Base-by-base conservation (phyloP, 2,888 invertebrate genomes). In the Catocala sponsa region DNA sequence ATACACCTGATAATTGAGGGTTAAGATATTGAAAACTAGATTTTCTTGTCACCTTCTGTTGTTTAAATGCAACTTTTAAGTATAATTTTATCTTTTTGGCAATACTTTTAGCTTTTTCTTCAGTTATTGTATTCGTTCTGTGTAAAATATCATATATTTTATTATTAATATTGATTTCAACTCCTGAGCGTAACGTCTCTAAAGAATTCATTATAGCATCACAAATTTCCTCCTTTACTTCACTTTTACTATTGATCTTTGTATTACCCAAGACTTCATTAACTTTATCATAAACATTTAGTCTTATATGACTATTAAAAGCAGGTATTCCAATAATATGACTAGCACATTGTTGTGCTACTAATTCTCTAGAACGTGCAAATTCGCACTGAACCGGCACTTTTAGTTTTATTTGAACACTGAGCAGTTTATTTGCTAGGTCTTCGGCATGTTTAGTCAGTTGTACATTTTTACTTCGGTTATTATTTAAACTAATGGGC, bases 361-460 rank as follows among this genome's bases (percentile, higher is more conserved):
- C 35, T 9, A 38, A 38, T 38, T 38, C 35, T 38, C 35, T 38
- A 7, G 35, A 38, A 9, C 35, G 35, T 38, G 7, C 6, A 38
- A 38, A 38, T 9, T 38, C 35, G 9, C 35, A 9, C 9, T 9
- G 6, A 6, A 38, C 35, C 9, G 35, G 35, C 0, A 38, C 35
- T 9, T 38, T 63, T 6, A 47, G 56, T 61, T 70, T 77, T 12
- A 64, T 49, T 54, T 74, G 74, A 33, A 76, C 46, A 44, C 46
- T 61, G 1, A 77, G 12, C 32, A 85, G 57, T 53, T 68, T 75
- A 48, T 78, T 74, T 5, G 75, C 70, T 44, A 85, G 74, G 32
- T 82, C 80, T 54, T 78, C 76, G 25, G 84, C 77, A 11, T 79
- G 65, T 60, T 60, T 75, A 58, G 76, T 76, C 0, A 82, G 33